phyloP scores from a whole-genome alignment of 2,113 vertebrate species.

The Saimiri boliviensis region DNA sequence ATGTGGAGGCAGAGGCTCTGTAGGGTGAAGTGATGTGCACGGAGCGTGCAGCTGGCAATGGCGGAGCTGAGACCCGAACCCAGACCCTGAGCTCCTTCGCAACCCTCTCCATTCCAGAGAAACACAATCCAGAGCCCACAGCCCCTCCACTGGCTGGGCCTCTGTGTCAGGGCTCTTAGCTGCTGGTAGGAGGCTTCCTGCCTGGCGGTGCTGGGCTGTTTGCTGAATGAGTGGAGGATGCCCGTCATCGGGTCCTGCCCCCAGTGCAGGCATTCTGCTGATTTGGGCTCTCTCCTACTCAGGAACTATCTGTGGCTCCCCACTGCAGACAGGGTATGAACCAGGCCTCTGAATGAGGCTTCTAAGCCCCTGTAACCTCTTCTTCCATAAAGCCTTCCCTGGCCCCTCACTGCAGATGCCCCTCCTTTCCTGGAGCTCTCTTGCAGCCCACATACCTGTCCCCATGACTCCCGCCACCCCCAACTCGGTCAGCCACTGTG shows the following conservation, averaged over 20 bases:
- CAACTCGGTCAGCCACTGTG: background rate
- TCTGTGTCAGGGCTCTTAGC: background rate
- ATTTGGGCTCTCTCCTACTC: background rate
- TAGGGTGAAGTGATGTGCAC: accelerated
- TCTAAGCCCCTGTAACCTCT: background rate
- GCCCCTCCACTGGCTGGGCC: background rate
- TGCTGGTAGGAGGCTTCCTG: accelerated
- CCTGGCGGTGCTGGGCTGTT: background rate
- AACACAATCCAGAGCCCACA: accelerated
- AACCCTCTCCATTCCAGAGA: accelerated
- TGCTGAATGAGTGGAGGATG: background rate
- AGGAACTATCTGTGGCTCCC: background rate
- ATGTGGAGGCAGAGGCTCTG: background rate
- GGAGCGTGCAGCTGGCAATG: accelerated
- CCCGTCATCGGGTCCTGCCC: background rate
- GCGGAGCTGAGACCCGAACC: accelerated
- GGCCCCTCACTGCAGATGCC: background rate
- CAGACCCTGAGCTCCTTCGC: accelerated
- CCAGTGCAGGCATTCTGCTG: background rate
- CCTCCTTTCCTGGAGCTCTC: too few species aligned
- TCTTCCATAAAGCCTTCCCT: background rate
- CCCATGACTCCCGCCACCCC: background rate
- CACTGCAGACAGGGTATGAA: too few species aligned
- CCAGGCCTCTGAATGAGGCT: background rate
- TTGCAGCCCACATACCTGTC: too few species aligned